Evolutionary conservation across 2,113 vertebrate species (phyloP).

Genomic region (Junco hyemalis): DNA sequence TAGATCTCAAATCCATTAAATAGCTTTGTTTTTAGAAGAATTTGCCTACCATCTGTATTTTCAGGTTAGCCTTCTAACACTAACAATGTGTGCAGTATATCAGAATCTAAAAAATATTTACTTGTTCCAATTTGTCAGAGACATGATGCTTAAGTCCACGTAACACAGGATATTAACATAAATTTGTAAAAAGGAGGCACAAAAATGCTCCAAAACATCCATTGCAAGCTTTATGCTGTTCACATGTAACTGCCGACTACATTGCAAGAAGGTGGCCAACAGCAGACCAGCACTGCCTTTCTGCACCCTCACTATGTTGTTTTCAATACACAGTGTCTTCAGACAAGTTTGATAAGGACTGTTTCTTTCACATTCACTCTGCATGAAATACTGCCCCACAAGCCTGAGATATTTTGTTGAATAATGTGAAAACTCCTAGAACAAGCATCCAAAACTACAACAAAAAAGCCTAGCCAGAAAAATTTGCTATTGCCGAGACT

Average conservation of each 20-base stretch:
- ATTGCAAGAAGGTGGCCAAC: neutral
- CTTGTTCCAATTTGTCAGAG: rapidly evolving
- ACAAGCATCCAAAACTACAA: neutral
- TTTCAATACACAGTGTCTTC: rapidly evolving
- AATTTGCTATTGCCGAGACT: neutral
- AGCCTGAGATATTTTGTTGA: neutral
- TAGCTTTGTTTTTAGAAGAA: neutral
- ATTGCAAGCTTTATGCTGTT: neutral
- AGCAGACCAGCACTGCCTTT: rapidly evolving
- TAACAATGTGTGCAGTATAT: neutral
- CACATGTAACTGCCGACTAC: neutral
- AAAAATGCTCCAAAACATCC: neutral
- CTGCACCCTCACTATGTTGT: neutral
- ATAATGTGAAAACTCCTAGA: neutral
- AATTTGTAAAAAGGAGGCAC: neutral
- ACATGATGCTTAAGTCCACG: rapidly evolving
- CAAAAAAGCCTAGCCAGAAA: neutral
- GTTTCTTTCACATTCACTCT: neutral
- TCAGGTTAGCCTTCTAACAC: neutral
- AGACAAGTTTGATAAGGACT: neutral
- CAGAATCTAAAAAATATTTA: neutral
- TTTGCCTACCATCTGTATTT: neutral
- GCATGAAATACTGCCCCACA: neutral
- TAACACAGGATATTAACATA: neutral
- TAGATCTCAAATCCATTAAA: neutral